Base-by-base conservation (phyloP, 2,888 invertebrate genomes). In the Hipparchia semele region DNA sequence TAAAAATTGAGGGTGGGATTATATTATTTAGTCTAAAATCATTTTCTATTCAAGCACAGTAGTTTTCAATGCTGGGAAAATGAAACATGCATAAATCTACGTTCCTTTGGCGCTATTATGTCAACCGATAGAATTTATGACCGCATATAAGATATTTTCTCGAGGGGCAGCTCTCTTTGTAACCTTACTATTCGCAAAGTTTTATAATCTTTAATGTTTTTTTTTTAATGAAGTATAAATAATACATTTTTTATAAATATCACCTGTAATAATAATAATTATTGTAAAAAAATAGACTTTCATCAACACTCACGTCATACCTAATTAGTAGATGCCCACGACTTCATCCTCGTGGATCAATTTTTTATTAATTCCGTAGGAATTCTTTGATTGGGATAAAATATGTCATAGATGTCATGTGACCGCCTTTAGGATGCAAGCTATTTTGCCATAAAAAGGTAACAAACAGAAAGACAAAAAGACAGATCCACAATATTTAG, bases 41-140 rank as follows among this genome's bases (percentile, higher is more conserved):
- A 58, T 23, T 51, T 6, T 53, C 12, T 12, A 23, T 53, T 33
- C 7, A 53, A 65, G 65, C 65, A 23, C 13, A 53, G 33, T 12
- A 51, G 51, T 23, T 23, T 51, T 64, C 49, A 33, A 64, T 51
- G 49, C 23, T 64, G 65, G 65, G 84, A 89, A 91, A 90, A 92
- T 92, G 91, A 90, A 90, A 91, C 89, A 87, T 88, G 89, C 88
- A 91, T 91, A 92, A 91, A 91, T 92, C 91, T 88, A 87, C 86
- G 83, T 87, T 89, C 89, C 90, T 89, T 90, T 90, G 87, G 87
- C 89, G 90, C 90, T 90, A 91, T 92, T 91, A 91, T 90, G 91
- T 91, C 91, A 92, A 88, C 88, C 86, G 86, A 89, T 89, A 87
- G 90, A 90, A 92, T 92, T 92, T 92, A 92, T 91, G 91, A 90